Percentiles rank a stretch among this genome's conserved stretches.
phyloP scores from a whole-genome alignment of 2,797 vertebrate species.

The Pantherophis alleghaniensis region DNA sequence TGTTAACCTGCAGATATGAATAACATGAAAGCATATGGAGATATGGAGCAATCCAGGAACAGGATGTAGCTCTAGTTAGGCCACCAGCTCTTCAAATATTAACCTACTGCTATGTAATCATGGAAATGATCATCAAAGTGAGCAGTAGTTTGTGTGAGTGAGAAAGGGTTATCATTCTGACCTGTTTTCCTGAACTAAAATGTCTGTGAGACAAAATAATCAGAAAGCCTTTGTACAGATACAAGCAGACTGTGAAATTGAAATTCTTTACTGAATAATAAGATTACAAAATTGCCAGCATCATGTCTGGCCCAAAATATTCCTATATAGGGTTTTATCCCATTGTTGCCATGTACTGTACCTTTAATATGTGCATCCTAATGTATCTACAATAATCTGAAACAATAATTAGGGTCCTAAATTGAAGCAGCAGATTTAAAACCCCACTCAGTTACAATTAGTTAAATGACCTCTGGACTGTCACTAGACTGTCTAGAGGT shows the following conservation, averaged over 20 bases:
- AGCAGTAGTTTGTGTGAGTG: background rate
- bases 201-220: background rate
- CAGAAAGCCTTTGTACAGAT: background rate
- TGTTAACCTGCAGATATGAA: background rate
- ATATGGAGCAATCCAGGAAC: background rate
- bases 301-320: background rate
- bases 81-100: conserved; percentile 14
- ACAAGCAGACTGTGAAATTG: background rate
- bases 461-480: background rate
- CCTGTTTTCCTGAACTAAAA: conserved; percentile 20
- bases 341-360: background rate
- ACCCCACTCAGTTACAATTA: background rate
- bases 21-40: background rate
- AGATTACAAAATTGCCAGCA: background rate
- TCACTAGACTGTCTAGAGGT: background rate
- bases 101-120: background rate
- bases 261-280: background rate
- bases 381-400: background rate
- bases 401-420: background rate
- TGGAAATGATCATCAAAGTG: conserved; percentile 11
- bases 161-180: conserved; percentile 12
- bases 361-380: background rate
- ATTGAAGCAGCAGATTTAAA: background rate
- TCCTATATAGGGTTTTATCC: background rate
- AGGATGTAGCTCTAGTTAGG: background rate